A percentile compares a stretch with the other conserved stretches of the same genome.
These are phyloP conservation scores for Heteractis magnifica DNA, from an alignment of 92 coral and sea anemone species.

Conservation along the genomic window DNA sequence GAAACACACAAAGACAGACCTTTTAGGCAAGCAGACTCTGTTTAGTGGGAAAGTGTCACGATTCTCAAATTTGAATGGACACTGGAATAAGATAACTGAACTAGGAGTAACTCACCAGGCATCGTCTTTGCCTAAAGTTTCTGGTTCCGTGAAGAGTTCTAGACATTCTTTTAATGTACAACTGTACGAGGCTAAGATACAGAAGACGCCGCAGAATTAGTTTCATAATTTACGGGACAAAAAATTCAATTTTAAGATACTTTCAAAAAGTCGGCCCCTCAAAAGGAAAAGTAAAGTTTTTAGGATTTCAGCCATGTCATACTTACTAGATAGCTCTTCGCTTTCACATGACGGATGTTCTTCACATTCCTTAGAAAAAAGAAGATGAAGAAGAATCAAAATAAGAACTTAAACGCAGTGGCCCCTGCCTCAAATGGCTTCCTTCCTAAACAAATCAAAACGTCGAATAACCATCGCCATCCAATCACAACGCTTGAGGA, in stretches of 20 bases:
- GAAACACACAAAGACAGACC: not conserved
- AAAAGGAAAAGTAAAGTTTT: too few species aligned
- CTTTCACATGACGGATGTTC: constrained; percentile 51
- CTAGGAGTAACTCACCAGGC: constrained; percentile 65
- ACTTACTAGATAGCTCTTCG: constrained; percentile 58
- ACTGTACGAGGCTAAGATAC: constrained; percentile 53
- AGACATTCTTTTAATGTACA: constrained; percentile 84
- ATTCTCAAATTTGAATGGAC: not conserved
- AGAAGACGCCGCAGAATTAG: not conserved
- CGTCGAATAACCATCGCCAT: too few species aligned
- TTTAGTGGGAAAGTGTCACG: not conserved
- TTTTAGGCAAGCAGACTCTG: not conserved
- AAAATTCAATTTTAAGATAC: not conserved
- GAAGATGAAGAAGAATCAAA: not conserved
- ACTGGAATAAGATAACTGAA: not conserved
- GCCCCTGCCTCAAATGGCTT: too few species aligned
- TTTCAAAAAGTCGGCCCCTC: not conserved
- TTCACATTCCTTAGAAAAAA: constrained; percentile 50
- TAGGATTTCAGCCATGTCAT: not conserved
- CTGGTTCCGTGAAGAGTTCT: constrained; percentile 90
- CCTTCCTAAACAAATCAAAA: too few species aligned
- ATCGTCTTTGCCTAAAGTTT: constrained; percentile 77
- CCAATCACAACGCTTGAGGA: too few species aligned
- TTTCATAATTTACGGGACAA: not conserved
- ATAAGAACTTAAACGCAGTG: too few species aligned